Conservation (phyloP, 2,113 vertebrate species). For the Rhineura floridana region DNA sequence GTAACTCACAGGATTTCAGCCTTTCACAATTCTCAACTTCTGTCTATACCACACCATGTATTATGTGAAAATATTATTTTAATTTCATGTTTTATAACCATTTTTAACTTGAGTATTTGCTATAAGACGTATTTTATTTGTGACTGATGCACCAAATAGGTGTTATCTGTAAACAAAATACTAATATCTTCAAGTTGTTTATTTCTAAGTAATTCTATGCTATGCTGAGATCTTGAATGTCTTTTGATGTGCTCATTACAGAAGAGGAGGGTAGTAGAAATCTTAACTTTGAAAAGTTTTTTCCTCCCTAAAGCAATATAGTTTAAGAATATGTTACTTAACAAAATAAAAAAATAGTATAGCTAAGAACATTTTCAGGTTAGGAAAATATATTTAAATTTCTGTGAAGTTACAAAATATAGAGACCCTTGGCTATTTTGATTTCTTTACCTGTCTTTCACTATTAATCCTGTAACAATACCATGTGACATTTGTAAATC, state of each 20-base stretch:
- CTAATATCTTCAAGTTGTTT: background rate
- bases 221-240: background rate
- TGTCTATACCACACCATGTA: background rate
- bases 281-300: background rate
- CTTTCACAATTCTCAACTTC: background rate
- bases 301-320: background rate
- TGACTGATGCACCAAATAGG: background rate
- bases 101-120: background rate
- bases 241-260: background rate
- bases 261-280: background rate
- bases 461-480: background rate
- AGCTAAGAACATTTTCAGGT: background rate
- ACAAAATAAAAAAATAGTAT: background rate
- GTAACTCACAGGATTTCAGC: background rate
- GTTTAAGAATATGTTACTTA: fast-evolving
- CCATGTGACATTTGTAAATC: background rate
- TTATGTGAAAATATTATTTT: background rate
- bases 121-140: background rate
- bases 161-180: background rate
- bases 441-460: background rate
- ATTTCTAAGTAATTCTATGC: background rate
- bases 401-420: background rate
- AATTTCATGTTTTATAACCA: background rate
- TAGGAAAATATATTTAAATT: background rate
- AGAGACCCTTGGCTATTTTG: background rate